Evolutionary conservation across 2,113 vertebrate genomes (phyloP).

Genomic region (Cyanistes caeruleus): DNA sequence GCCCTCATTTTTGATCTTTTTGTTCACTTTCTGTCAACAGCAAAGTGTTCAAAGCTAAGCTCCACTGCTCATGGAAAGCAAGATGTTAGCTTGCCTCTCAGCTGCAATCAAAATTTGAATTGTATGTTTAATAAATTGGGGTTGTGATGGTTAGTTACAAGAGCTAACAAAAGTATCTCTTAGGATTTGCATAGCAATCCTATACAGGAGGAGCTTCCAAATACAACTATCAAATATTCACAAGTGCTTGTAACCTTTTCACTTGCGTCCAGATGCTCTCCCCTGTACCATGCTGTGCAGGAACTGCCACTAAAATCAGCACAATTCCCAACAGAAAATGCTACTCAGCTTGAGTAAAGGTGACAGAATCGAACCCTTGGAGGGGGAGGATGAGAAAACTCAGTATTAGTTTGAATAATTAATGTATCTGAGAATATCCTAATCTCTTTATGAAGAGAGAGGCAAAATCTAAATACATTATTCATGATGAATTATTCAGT

Average conservation of each 20-base stretch:
- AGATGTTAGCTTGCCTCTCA: background rate
- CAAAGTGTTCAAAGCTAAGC: conserved; percentile 19
- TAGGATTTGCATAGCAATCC: conserved; percentile 33
- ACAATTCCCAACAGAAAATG: background rate
- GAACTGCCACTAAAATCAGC: conserved; percentile 30
- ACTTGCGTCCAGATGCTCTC: conserved; percentile 27
- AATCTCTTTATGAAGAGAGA: conserved; percentile 61
- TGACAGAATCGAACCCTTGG: conserved; percentile 7
- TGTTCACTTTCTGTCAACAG: conserved; percentile 7
- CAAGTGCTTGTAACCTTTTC: conserved; percentile 47
- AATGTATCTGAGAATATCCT: conserved; percentile 60
- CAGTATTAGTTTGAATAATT: conserved; percentile 64
- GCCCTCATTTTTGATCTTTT: background rate
- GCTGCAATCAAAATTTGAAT: conserved; percentile 39
- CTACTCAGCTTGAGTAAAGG: conserved; percentile 30
- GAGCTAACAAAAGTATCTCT: conserved; percentile 37
- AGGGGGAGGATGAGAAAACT: background rate
- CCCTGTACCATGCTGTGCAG: background rate
- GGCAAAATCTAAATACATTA: conserved; percentile 56
- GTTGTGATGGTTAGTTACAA: conserved; percentile 9
- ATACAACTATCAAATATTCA: conserved; percentile 45
- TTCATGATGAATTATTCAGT: conserved; percentile 64
- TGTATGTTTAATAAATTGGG: conserved; percentile 45
- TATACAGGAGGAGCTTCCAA: conserved; percentile 22
- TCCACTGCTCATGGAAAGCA: conserved; percentile 2